These are phyloP conservation scores for Siniperca obscura DNA, from an alignment of 2,797 vertebrate species.

Conservation along the genomic window DNA sequence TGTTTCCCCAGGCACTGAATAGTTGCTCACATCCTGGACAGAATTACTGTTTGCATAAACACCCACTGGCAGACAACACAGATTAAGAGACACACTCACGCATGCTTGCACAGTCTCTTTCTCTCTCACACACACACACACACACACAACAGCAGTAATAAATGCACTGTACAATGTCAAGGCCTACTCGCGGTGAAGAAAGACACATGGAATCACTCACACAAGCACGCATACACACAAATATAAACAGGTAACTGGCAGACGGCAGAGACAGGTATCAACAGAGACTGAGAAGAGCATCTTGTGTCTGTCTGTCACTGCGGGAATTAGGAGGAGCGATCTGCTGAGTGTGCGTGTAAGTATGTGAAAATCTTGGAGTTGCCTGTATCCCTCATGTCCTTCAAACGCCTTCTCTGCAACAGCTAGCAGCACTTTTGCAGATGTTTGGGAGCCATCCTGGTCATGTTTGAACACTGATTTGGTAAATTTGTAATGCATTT, in stretches of 20 bases:
- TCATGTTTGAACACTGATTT: slow-evolving; percentile 57
- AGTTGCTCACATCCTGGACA: slow-evolving; percentile 60
- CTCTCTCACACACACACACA: slow-evolving; percentile 18
- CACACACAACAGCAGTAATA: slow-evolving; percentile 35
- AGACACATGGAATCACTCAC: slow-evolving; percentile 41
- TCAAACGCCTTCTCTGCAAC: slow-evolving; percentile 2
- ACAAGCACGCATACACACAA: slow-evolving; percentile 8
- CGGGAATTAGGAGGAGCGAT: slow-evolving; percentile 18
- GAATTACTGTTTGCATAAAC: slow-evolving; percentile 68
- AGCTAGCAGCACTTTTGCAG: slow-evolving; percentile 39
- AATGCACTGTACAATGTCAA: slow-evolving; percentile 24
- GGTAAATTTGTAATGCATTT: slow-evolving; percentile 61
- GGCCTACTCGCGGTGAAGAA: slow-evolving; percentile 15
- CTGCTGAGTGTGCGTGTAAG: slow-evolving; percentile 20
- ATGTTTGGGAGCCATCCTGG: slow-evolving; percentile 51
- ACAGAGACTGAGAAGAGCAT: slow-evolving; percentile 43
- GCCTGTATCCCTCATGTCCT: slow-evolving; percentile 14
- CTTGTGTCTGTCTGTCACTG: slow-evolving; percentile 21
- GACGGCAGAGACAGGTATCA: slow-evolving; percentile 57
- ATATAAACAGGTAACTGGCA: slow-evolving; percentile 28
- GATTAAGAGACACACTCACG: slow-evolving; percentile 41
- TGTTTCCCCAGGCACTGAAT: slow-evolving; percentile 62
- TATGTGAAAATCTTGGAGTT: slow-evolving; percentile 2
- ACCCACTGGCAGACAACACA: slow-evolving; percentile 56
- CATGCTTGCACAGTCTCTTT: slow-evolving; percentile 9